Evolutionary conservation across 2,113 vertebrate genomes (phyloP).

Genomic region (Colius striatus): DNA sequence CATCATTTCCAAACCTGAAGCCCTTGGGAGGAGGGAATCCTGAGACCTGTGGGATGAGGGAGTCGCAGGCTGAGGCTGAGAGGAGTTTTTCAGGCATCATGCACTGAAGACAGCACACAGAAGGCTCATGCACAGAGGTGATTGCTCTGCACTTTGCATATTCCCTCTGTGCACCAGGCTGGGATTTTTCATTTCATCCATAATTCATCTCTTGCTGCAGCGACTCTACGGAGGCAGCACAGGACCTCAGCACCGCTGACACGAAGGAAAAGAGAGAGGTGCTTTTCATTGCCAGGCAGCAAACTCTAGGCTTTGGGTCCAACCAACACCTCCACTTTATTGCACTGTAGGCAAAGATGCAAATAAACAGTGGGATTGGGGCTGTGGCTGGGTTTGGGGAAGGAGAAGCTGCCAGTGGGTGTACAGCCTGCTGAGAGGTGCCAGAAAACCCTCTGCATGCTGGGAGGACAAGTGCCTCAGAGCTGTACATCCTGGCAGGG

Average conservation of each 20-base stretch:
- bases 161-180: conserved; percentile 36
- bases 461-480: fast-evolving
- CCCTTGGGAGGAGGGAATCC: neutral
- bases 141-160: conserved; percentile 40
- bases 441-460: fast-evolving
- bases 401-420: fast-evolving
- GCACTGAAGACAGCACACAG: neutral
- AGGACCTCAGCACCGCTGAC: neutral
- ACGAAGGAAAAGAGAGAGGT: neutral
- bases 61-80: neutral
- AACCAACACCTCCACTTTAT: neutral
- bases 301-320: neutral
- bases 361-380: neutral
- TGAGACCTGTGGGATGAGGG: neutral
- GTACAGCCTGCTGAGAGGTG: neutral
- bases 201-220: conserved; percentile 64
- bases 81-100: fast-evolving
- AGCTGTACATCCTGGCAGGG: neutral
- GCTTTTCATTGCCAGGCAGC: neutral
- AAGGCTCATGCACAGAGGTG: neutral
- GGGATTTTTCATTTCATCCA: conserved; percentile 61
- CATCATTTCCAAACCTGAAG: neutral
- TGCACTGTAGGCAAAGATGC: neutral
- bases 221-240: neutral
- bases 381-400: fast-evolving